Base-by-base conservation (phyloP, 2,113 vertebrate species). In the Speoplatyrhinus poulsoni region DNA sequence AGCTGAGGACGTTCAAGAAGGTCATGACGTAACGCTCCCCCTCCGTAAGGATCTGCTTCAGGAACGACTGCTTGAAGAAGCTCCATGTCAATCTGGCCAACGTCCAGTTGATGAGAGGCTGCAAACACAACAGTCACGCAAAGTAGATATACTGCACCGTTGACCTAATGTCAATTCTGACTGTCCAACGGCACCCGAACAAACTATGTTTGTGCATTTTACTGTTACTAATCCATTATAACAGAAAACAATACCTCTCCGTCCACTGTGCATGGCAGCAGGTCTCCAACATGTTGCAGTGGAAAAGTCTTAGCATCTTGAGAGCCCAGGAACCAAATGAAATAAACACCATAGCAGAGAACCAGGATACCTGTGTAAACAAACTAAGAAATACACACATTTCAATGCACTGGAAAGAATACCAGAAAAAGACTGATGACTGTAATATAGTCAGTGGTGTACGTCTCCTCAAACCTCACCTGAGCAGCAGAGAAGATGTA, bases 1-100 rank as follows among this genome's bases (percentile, higher is more conserved):
- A 99, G 91, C 95, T 97, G 69, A 99, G 91, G 15, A 99, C 95
- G 0, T 97, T 99, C 73, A 99, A 81, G 87, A 99, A 99, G 32
- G 98, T 99, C 98, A 99, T 98, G 87, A 98, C 92, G 1, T 99
- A 99, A 53, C 96, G 92, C 82, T 99, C 96, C 0, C 98, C 98
- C 87, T 99, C 96, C 50, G 97, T 99, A 77, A 99, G 93, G 87
- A 98, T 94, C 87, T 99, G 97, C 83, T 99, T 99, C 70, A 99
- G 86, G 87, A 98, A 98, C 57, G 96, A 98, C 55, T 99, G 97
- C 78, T 98, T 97, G 87, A 97, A 98, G 93, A 99, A 99, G 87
- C 96, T 98, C 96, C 96, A 98, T 1, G 96, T 97, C 80, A 99
- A 67, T 60, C 85, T 81, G 67, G 96, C 94, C 75, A 98, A 91